Evolutionary conservation across 2,888 invertebrate genomes (phyloP).

Genomic region (Villa cingulata): DNA sequence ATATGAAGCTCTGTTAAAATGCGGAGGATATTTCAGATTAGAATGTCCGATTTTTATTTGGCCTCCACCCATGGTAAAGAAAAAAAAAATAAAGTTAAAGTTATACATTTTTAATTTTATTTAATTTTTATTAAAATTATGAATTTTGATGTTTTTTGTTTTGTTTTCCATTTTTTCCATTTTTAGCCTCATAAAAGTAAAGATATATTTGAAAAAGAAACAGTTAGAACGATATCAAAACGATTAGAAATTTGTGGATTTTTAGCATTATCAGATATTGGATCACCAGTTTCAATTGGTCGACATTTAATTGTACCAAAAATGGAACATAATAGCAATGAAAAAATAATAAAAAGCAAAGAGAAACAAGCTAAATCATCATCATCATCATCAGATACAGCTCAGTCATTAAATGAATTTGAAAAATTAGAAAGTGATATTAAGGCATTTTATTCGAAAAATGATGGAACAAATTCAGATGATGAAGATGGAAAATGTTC

Average conservation of each 20-base stretch:
- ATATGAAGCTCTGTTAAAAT: slow-evolving; percentile 56
- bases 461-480: slow-evolving; percentile 25
- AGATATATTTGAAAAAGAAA: slow-evolving; percentile 12
- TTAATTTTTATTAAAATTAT: slow-evolving; percentile 4
- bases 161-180: too few species aligned
- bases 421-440: slow-evolving; percentile 34
- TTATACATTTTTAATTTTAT: too few species aligned
- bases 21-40: slow-evolving; percentile 49
- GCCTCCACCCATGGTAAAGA: slow-evolving; percentile 58
- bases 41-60: slow-evolving; percentile 57
- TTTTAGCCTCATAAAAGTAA: slow-evolving; percentile 25
- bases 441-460: slow-evolving; percentile 30
- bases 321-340: slow-evolving; percentile 34
- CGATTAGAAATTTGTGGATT: slow-evolving; percentile 78
- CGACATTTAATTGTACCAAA: slow-evolving; percentile 79
- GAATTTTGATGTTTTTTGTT: neutral
- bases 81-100: neutral
- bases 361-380: slow-evolving; percentile 39
- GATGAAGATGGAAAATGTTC: slow-evolving; percentile 15
- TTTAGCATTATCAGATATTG: slow-evolving; percentile 72
- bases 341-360: slow-evolving; percentile 27
- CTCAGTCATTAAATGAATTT: slow-evolving; percentile 19
- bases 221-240: slow-evolving; percentile 44
- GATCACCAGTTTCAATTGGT: slow-evolving; percentile 82
- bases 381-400: slow-evolving; percentile 23